A percentile compares a stretch with the other conserved stretches of the same genome.
These are phyloP conservation scores for Oeneis ivallda DNA, from an alignment of 2,888 invertebrate species.

Conservation along the genomic window DNA sequence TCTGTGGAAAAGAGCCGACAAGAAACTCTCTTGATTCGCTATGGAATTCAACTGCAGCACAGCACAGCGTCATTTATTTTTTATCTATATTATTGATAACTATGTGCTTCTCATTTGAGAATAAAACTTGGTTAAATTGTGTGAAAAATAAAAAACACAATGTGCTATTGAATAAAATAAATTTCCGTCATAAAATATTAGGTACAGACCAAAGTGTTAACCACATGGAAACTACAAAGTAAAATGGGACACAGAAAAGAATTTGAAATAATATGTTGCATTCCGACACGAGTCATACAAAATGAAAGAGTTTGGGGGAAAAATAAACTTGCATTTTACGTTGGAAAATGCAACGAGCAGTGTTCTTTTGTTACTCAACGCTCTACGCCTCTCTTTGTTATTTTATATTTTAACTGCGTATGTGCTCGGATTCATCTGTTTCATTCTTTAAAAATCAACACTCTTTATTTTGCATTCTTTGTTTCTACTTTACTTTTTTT, in stretches of 20 bases:
- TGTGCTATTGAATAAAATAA: constrained; percentile 6
- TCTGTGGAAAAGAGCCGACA: no score
- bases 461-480: constrained; percentile 40
- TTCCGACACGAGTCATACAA: constrained; percentile 50
- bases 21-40: no score
- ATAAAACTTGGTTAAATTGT: constrained; percentile 1
- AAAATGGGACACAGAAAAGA: constrained; percentile 46
- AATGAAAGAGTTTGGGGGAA: constrained; percentile 49
- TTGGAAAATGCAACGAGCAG: constrained; percentile 48
- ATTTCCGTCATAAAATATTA: constrained; percentile 14
- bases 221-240: constrained; percentile 47
- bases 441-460: constrained; percentile 47
- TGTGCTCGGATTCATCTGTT: constrained; percentile 46
- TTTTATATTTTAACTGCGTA: constrained; percentile 48
- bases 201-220: constrained; percentile 37
- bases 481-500: constrained; percentile 36
- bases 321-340: constrained; percentile 49
- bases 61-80: no score
- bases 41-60: no score
- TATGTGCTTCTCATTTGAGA: not conserved
- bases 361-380: constrained; percentile 47
- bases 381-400: constrained; percentile 45
- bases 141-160: not conserved
- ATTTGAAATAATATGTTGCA: constrained; percentile 52
- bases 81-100: not conserved